Percentiles rank a stretch among this genome's conserved stretches.
phyloP scores from a whole-genome alignment of 2,888 invertebrate genomes.

The Morinoia aosen region DNA sequence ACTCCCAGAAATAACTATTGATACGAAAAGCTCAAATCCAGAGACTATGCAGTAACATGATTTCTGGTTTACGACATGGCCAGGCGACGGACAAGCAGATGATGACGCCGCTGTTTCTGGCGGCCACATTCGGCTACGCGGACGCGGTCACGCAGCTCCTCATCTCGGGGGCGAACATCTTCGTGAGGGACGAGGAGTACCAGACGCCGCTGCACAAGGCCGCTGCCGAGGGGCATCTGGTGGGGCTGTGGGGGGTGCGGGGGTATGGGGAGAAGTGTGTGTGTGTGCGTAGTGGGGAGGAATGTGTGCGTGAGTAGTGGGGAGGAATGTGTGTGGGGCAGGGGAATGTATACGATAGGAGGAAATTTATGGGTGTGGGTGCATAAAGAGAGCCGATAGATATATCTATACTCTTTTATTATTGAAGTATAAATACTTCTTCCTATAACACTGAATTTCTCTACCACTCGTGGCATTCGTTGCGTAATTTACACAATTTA shows the following conservation, averaged over 20 bases:
- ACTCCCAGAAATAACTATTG: no score
- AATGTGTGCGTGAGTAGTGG: not conserved
- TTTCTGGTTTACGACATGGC: no score
- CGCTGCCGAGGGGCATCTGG: constrained; percentile 68
- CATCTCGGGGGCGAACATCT: constrained; percentile 70
- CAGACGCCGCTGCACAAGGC: constrained; percentile 72
- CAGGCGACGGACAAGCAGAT: constrained; percentile 72
- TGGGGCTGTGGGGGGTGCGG: constrained; percentile 65
- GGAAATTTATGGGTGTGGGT: no score
- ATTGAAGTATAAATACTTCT: no score
- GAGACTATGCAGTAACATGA: no score
- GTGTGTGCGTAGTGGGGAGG: not conserved
- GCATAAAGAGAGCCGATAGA: no score
- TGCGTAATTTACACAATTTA: no score
- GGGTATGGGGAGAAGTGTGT: constrained; percentile 70
- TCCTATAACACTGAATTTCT: no score
- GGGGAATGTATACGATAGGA: no score
- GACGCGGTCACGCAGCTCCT: constrained; percentile 71
- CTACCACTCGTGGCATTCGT: no score
- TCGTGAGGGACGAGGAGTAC: constrained; percentile 70
- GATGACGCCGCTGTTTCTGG: constrained; percentile 73
- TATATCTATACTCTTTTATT: no score
- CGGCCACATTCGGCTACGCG: constrained; percentile 72
- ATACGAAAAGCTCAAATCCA: no score
- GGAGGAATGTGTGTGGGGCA: not conserved